Evolutionary conservation across 2,113 vertebrate species (phyloP), one percentile per base, ranked within the genome.

Genomic region (Isurus oxyrinchus): DNA sequence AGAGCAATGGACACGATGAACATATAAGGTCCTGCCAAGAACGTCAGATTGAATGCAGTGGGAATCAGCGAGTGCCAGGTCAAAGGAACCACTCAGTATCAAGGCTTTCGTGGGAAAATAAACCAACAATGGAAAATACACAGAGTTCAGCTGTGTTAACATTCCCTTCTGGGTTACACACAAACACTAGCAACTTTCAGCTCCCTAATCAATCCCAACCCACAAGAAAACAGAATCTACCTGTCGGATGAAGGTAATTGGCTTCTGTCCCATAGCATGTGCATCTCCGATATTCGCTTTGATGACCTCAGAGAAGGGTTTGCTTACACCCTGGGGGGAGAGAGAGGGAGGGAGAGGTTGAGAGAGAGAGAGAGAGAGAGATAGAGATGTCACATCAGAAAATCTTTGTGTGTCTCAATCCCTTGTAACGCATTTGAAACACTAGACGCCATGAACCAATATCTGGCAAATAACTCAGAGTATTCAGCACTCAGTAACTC

Each of bases 161-260:
- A 5, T 27, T 72, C 5, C 5, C 67, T 6, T 4, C 67, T 27
- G 25, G 59, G 59, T 61, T 61, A 61, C 67, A 7, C 25, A 5
- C 23, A 27, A 72, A 72, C 23, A 72, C 67, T 5, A 72, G 25
- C 4, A 5, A 72, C 69, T 27, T 1, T 72, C 69, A 5, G 69
- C 69, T 23, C 72, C 72, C 35, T 11, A 76, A 76, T 2, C 31
- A 35, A 76, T 7, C 16, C 27, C 69, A 25, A 31, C 7, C 69
- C 69, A 10, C 31, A 10, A 13, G 21, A 35, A 76, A 76, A 10
- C 8, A 76, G 1, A 35, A 76, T 0, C 0, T 94, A 96, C 96
- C 96, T 96, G 96, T 10, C 96, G 96, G 55, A 96, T 81, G 96
- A 96, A 96, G 96, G 96, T 96, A 53, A 96, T 96, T 16, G 96